Conservation (phyloP, 2,888 invertebrate genomes). For the Lissocephala sabroskyi region DNA sequence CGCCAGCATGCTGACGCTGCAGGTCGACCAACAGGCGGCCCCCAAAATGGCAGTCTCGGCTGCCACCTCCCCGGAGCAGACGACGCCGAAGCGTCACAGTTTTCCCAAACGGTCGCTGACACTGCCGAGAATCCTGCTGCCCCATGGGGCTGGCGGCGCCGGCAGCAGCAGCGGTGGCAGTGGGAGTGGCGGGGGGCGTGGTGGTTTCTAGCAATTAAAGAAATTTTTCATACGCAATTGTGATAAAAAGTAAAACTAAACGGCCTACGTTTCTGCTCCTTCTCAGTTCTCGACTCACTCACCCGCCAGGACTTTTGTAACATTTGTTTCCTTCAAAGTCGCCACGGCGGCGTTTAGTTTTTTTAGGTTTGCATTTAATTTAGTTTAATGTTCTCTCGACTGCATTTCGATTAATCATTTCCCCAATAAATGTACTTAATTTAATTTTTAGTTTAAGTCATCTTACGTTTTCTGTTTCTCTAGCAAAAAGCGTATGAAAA, state of each 20-base stretch:
- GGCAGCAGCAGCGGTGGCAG: slow-evolving; percentile 25
- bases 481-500: slow-evolving; percentile 44
- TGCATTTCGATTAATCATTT: slow-evolving; percentile 42
- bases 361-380: slow-evolving; percentile 26
- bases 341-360: slow-evolving; percentile 24
- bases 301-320: slow-evolving; percentile 51
- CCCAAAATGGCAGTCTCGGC: slow-evolving; percentile 5
- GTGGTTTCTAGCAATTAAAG: slow-evolving; percentile 70
- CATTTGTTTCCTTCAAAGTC: slow-evolving; percentile 52
- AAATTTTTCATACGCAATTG: slow-evolving; percentile 70
- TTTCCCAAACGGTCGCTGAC: slow-evolving; percentile 65
- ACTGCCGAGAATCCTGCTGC: slow-evolving; percentile 60
- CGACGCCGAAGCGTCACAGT: slow-evolving; percentile 37
- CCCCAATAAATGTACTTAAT: slow-evolving; percentile 8
- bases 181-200: slow-evolving; percentile 38
- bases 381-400: slow-evolving; percentile 28
- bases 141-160: slow-evolving; percentile 27
- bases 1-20: slow-evolving; percentile 1
- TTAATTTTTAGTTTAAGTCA: slow-evolving; percentile 1
- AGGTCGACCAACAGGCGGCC: too few species aligned
- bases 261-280: slow-evolving; percentile 27
- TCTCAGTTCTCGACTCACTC: slow-evolving; percentile 9
- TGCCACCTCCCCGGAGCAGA: slow-evolving; percentile 28
- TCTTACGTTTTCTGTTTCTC: slow-evolving; percentile 1
- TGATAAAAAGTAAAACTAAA: slow-evolving; percentile 68